Evolutionary conservation across 2,888 invertebrate genomes (phyloP).

Genomic region (Pristionchus mayeri): DNA sequence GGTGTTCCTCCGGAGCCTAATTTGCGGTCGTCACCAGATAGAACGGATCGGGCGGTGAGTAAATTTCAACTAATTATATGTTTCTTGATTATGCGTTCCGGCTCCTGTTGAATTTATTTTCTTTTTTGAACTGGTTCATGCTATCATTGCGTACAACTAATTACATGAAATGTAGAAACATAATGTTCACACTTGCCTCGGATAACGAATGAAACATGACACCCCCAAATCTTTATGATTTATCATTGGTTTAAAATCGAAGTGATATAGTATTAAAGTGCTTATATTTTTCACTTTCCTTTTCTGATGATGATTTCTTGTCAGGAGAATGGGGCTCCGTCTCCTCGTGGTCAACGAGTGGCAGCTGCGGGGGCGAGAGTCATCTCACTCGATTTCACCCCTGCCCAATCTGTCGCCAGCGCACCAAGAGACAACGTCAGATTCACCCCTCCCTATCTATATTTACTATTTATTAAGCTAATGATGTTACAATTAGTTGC

Average conservation of each 20-base stretch:
- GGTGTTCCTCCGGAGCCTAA: conserved; percentile 28
- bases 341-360: conserved; percentile 22
- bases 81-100: no score
- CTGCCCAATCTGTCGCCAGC: not conserved
- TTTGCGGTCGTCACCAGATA: not conserved
- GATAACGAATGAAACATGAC: no score
- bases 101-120: no score
- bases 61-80: not conserved
- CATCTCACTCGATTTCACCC: conserved; percentile 48
- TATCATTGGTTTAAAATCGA: no score
- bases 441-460: not conserved
- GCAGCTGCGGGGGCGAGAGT: conserved; percentile 27
- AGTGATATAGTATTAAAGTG: no score
- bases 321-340: conserved; percentile 44
- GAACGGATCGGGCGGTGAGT: not conserved
- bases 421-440: conserved; percentile 49
- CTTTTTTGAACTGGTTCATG: no score
- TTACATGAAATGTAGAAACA: no score
- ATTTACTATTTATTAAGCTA: not conserved
- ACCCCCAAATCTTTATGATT: no score
- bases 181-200: no score
- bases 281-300: no score
- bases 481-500: not conserved
- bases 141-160: no score
- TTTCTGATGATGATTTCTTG: no score